Base-by-base conservation (phyloP, 1,140 invertebrate genomes). In the Amphibalanus amphitrite region DNA sequence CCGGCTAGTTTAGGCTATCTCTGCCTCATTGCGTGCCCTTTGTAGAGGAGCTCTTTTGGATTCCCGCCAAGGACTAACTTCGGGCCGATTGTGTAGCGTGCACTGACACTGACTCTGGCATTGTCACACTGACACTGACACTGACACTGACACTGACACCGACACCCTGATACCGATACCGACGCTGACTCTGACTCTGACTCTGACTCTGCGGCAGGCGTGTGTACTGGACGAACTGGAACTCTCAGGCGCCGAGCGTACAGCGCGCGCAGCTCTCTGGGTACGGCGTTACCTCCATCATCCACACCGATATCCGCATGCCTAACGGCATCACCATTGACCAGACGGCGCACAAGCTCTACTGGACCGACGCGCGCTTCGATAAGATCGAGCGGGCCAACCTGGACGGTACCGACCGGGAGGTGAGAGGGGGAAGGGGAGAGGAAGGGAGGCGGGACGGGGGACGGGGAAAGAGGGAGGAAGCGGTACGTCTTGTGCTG, bases 201-300 rank as follows among this genome's bases (percentile, higher is more conserved):
- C n/a, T n/a, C n/a, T n/a, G n/a, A n/a, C n/a, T 73, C 72, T 30
- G 70, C 76, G 75, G 72, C 76, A 86, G 85, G 65, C 80, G 82
- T 29, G 80, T 92, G 13, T 92, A 89, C 79, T 92, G 89, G 89
- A 90, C 88, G 0, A 92, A 92, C 80, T 92, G 90, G 90, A 90
- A 91, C 79, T 82, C 85, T 20, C 75, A 75, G 70, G 74, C 74
- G 59, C 90, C 91, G 0, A 84, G 83, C 73, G 89, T 93, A 74
- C 89, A 92, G 78, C 82, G 90, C 67, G 86, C 87, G 4, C 87
- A 83, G 75, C 79, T 86, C 0, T 85, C 82, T 70, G 90, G 90
- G 6, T 86, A 81, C 75, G 81, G 82, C 25, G 77, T 85, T 20
- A 83, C 90, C 77, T 82, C 84, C 15, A 88, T 92, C 47, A 88